Percentiles rank a stretch among this genome's conserved stretches.
Conservation (phyloP, 2,888 invertebrate species). For the Aspidapion aeneum region DNA sequence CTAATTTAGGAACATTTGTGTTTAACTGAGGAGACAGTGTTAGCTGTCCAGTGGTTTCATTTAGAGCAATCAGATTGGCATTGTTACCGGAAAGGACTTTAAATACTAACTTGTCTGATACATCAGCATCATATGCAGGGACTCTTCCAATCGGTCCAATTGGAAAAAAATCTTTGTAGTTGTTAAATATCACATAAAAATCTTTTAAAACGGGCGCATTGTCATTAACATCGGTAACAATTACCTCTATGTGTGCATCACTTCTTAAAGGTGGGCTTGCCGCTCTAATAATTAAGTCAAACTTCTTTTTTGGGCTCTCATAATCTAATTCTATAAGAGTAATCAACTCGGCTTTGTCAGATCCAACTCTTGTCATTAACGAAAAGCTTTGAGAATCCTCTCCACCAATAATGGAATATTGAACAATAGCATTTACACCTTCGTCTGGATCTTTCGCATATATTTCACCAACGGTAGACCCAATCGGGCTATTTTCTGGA, state of each 20-base stretch:
- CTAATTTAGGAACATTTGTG: constrained; percentile 91
- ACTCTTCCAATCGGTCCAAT: constrained; percentile 87
- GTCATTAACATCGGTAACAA: constrained; percentile 93
- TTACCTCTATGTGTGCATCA: constrained; percentile 82
- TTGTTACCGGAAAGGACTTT: constrained; percentile 89
- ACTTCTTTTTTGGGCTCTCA: constrained; percentile 89
- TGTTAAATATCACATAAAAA: constrained; percentile 88
- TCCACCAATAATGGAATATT: constrained; percentile 92
- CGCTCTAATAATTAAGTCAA: constrained; percentile 84
- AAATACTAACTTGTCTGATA: constrained; percentile 81
- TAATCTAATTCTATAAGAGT: constrained; percentile 93
- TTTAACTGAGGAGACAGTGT: constrained; percentile 89
- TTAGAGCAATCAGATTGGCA: constrained; percentile 81
- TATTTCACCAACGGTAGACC: constrained; percentile 89
- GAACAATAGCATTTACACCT: constrained; percentile 85
- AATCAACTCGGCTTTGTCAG: constrained; percentile 81
- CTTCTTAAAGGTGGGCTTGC: constrained; percentile 86
- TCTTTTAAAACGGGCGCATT: constrained; percentile 90
- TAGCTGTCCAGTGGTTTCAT: constrained; percentile 79
- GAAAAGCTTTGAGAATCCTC: constrained; percentile 87
- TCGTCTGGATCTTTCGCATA: constrained; percentile 91
- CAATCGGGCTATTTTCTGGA: constrained; percentile 94
- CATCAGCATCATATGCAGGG: constrained; percentile 93
- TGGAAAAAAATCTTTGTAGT: constrained; percentile 91
- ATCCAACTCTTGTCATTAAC: constrained; percentile 74